These are phyloP conservation scores for Pseudomyrmex sp. DNA, from an alignment of 1,140 invertebrate species.

Conservation along the genomic window DNA sequence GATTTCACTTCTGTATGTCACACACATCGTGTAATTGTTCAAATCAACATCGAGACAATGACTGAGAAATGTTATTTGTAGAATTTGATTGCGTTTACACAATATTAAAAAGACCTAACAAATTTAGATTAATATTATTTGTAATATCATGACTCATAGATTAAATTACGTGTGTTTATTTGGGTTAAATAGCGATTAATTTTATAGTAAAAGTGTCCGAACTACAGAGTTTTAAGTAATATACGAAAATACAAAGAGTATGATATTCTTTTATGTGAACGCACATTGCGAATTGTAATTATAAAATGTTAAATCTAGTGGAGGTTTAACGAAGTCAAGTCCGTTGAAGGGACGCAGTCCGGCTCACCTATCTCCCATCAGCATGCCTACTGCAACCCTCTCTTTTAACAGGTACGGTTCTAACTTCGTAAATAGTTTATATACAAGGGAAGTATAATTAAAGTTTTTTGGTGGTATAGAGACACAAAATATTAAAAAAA, in stretches of 20 bases:
- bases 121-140: not conserved
- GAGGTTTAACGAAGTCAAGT: constrained; percentile 84
- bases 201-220: constrained; percentile 10
- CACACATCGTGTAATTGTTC: not conserved
- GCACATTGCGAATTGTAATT: constrained; percentile 69
- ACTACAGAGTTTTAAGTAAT: constrained; percentile 11
- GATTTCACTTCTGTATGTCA: constrained; percentile 23
- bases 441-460: constrained; percentile 27
- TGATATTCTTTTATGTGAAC: constrained; percentile 10
- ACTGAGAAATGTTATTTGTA: not conserved
- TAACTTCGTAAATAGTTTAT: constrained; percentile 63
- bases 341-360: constrained; percentile 84
- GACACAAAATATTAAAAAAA: constrained; percentile 2
- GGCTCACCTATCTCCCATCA: constrained; percentile 90
- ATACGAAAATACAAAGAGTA: not conserved
- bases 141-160: not conserved
- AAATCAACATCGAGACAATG: constrained; percentile 10
- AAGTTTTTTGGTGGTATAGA: constrained; percentile 8
- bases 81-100: constrained; percentile 9
- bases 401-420: constrained; percentile 90
- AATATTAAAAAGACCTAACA: not conserved
- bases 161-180: not conserved
- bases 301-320: constrained; percentile 80
- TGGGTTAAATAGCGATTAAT: not conserved
- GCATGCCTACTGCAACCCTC: constrained; percentile 89